A percentile compares a stretch with the other conserved stretches of the same genome.
Evolutionary conservation across 2,113 vertebrate species (phyloP).

Genomic region (Lepus americanus): DNA sequence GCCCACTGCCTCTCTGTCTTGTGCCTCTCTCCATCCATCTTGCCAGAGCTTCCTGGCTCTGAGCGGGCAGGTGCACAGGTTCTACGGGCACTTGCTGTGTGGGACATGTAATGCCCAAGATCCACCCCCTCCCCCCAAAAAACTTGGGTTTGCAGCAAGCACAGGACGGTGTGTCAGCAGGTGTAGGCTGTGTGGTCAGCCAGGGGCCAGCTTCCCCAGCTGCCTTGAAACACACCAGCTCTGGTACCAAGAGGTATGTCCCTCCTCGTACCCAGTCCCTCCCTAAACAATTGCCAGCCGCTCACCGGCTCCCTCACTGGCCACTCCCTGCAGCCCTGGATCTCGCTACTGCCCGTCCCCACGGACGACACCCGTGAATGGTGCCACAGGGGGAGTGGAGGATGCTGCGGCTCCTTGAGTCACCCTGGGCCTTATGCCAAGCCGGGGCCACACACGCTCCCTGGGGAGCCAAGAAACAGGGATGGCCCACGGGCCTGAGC

Average conservation of each 20-base stretch:
- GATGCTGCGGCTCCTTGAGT: neutral
- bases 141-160: neutral
- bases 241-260: too few relatives aligned
- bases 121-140: too few relatives aligned
- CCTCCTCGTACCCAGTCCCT: neutral
- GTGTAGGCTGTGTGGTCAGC: neutral
- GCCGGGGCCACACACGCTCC: neutral
- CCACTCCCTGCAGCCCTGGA: neutral
- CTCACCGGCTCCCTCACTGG: neutral
- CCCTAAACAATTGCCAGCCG: neutral
- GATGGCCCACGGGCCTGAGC: neutral
- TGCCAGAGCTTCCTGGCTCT: neutral
- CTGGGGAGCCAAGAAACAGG: neutral
- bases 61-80: neutral
- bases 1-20: neutral
- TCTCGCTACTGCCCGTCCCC: neutral
- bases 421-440: neutral
- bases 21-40: neutral
- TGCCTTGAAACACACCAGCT: neutral
- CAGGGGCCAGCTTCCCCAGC: neutral
- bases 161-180: neutral
- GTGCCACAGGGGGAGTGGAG: neutral
- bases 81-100: neutral
- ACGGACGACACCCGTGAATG: too few relatives aligned
- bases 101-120: neutral